Evolutionary conservation across 2,888 invertebrate genomes (phyloP).

Genomic region (Galeruca laticollis): DNA sequence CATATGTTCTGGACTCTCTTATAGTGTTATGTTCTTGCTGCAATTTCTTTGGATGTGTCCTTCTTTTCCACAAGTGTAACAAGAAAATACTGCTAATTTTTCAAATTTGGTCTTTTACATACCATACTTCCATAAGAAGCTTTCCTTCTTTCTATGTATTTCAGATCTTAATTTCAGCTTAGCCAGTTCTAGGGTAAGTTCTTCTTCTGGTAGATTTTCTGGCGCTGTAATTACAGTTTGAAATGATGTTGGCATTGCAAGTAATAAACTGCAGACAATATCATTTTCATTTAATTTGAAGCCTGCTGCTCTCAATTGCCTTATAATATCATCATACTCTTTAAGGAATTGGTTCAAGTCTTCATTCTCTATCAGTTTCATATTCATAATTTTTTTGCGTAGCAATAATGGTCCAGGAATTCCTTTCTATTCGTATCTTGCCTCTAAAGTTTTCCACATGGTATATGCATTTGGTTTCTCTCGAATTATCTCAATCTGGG

Average conservation of each 20-base stretch:
- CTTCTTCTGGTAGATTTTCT: conserved; percentile 34
- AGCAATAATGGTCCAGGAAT: conserved; percentile 27
- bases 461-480: conserved; percentile 29
- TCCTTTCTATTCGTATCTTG: conserved; percentile 10
- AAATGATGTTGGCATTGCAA: conserved; percentile 43
- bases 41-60: conserved; percentile 33
- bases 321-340: conserved; percentile 41
- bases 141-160: too few species aligned
- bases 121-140: conserved; percentile 5
- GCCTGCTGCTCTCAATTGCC: conserved; percentile 37
- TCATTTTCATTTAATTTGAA: conserved; percentile 35
- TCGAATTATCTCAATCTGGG: too few species aligned
- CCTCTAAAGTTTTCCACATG: conserved; percentile 40
- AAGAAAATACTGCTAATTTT: neutral
- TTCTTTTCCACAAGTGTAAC: conserved; percentile 23
- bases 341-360: conserved; percentile 13
- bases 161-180: too few species aligned
- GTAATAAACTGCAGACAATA: too few species aligned
- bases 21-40: neutral
- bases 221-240: conserved; percentile 43
- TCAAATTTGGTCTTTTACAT: conserved; percentile 1
- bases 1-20: neutral
- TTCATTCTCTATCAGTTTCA: conserved; percentile 37
- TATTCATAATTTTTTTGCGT: conserved; percentile 30
- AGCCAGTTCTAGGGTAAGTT: conserved; percentile 2